phyloP scores from a whole-genome alignment of 2,888 invertebrate species.

The Microplitis deprimator region DNA sequence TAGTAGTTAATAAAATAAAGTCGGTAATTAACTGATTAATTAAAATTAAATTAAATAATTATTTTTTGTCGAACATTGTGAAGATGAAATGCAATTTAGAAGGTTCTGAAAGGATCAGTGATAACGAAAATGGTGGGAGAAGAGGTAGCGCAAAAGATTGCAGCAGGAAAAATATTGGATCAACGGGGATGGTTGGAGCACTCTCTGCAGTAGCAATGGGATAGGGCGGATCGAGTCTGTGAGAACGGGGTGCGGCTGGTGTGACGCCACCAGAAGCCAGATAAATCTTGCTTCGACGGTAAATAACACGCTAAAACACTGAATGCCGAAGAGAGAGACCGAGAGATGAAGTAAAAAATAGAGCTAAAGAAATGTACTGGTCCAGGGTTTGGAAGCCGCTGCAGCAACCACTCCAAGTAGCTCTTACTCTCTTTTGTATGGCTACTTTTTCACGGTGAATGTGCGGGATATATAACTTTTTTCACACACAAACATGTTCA shows the following conservation, averaged over 20 bases:
- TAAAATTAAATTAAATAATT: background rate
- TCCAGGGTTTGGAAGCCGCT: slow-evolving; percentile 9
- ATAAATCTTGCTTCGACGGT: slow-evolving; percentile 54
- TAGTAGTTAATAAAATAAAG: no score
- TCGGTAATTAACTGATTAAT: no score
- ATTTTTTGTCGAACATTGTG: background rate
- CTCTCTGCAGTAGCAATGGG: slow-evolving; percentile 31
- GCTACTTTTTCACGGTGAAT: slow-evolving; percentile 28
- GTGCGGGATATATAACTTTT: slow-evolving; percentile 26
- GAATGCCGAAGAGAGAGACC: slow-evolving; percentile 47
- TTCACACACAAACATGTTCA: slow-evolving; percentile 10
- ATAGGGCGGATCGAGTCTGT: slow-evolving; percentile 23
- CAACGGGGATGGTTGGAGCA: slow-evolving; percentile 29
- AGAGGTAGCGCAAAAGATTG: slow-evolving; percentile 8
- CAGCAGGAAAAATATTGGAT: slow-evolving; percentile 39
- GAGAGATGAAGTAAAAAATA: slow-evolving; percentile 41
- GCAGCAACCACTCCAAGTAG: slow-evolving; percentile 43
- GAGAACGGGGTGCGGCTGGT: slow-evolving; percentile 48
- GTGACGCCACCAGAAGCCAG: slow-evolving; percentile 53
- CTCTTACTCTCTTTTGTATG: slow-evolving; percentile 36
- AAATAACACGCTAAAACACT: slow-evolving; percentile 54
- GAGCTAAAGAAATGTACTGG: slow-evolving; percentile 38
- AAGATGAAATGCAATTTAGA: background rate
- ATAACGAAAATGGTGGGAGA: slow-evolving; percentile 13
- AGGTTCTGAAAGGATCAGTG: background rate